A percentile compares a stretch with the other conserved stretches of the same genome.
Conservation (phyloP, 1,140 invertebrate species). For the Orchestia grillus region DNA sequence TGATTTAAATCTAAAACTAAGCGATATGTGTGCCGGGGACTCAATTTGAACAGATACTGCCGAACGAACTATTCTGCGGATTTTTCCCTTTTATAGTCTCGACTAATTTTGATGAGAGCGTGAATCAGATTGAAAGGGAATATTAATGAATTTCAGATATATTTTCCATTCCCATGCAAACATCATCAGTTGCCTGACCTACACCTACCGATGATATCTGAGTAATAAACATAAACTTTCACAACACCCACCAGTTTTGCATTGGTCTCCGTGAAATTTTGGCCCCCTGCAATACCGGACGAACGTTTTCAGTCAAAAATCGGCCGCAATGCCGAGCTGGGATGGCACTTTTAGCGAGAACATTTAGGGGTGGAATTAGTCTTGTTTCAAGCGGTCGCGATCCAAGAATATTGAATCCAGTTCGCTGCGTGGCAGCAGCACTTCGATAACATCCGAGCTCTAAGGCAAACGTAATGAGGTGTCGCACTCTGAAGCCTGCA, state of each 20-base stretch:
- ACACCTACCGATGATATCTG: neutral
- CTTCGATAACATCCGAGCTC: conserved; percentile 33
- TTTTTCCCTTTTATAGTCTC: neutral
- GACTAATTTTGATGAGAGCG: neutral
- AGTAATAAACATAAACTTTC: neutral
- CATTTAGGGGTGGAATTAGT: conserved; percentile 9
- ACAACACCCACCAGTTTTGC: neutral
- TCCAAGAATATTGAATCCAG: conserved; percentile 13
- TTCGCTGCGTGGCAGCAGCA: neutral
- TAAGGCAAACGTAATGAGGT: conserved; percentile 12
- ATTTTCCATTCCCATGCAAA: neutral
- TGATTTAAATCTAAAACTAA: too few relatives aligned
- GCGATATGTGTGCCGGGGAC: too few relatives aligned
- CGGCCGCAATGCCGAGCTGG: neutral
- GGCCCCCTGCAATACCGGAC: neutral
- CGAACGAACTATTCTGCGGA: neutral
- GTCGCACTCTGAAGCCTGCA: neutral
- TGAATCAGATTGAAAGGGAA: neutral
- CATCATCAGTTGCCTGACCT: neutral
- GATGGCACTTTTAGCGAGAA: neutral
- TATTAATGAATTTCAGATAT: neutral
- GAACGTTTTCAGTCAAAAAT: neutral
- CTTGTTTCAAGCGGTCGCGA: neutral
- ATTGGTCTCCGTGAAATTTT: neutral
- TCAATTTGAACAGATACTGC: neutral